phyloP scores from a whole-genome alignment of 2,797 vertebrate species.

The Danio albolineatus region DNA sequence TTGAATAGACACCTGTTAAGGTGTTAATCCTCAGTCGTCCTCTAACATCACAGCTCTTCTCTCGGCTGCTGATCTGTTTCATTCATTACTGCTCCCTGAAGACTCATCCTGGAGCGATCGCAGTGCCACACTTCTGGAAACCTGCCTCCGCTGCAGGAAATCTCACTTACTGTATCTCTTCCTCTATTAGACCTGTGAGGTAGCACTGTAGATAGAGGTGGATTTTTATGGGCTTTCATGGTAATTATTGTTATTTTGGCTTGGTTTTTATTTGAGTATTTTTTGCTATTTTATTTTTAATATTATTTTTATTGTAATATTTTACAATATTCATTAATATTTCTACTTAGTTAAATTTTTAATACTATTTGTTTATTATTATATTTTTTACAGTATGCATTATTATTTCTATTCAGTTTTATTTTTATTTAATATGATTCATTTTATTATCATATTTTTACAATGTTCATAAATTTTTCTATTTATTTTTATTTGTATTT shows the following conservation, averaged over 20 bases:
- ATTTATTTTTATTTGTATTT: too few relatives aligned
- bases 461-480: too few relatives aligned
- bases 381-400: too few relatives aligned
- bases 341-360: too few relatives aligned
- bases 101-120: not conserved
- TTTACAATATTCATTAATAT: too few relatives aligned
- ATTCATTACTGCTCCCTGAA: constrained; percentile 42
- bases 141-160: not conserved
- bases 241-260: not conserved
- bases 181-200: not conserved
- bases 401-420: too few relatives aligned
- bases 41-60: constrained; percentile 36
- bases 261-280: not conserved
- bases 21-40: constrained; percentile 48
- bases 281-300: not conserved
- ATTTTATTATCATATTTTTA: too few relatives aligned
- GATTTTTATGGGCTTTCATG: not conserved
- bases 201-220: not conserved
- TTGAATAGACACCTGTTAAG: constrained; percentile 55
- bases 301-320: not conserved
- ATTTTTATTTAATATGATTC: too few relatives aligned
- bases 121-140: not conserved
- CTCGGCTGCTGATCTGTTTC: constrained; percentile 21
- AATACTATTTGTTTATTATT: too few relatives aligned
- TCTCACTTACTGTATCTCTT: not conserved